Evolutionary conservation across 2,888 invertebrate species (phyloP), one percentile per base, ranked within the genome.

Genomic region (Rhamnusium bicolor): DNA sequence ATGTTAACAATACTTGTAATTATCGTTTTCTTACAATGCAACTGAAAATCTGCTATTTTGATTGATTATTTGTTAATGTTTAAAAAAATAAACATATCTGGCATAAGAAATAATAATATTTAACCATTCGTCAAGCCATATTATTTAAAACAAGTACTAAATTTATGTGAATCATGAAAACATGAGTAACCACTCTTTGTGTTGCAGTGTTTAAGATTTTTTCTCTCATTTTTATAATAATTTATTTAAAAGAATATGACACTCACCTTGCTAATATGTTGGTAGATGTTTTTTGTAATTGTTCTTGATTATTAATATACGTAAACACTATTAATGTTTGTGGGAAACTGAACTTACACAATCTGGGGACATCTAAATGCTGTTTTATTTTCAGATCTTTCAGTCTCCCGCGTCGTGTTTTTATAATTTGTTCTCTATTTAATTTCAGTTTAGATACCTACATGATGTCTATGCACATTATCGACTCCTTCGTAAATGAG

Each of bases 331-430:
- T 81, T 80, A 82, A 81, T 80, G 84, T 81, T 83, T 82, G 81
- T 77, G 81, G 79, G 82, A 84, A 86, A 86, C 85, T 85, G 85
- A 85, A 84, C 84, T 83, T 84, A 83, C 81, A 83, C 83, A 85
- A 86, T 87, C 86, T 84, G 86, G 87, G 87, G 87, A 87, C 87
- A 87, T 85, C 85, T 86, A 81, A 82, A 85, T 85, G 86, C 84
- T 87, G 87, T 88, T 88, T 88, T 88, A 88, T 88, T 88, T 88
- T 88, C 83, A 87, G 87, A 86, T 85, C 85, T 85, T 84, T 84
- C 83, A 82, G 85, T 87, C 87, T 87, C 87, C 87, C 87, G 88
- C 88, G 84, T 85, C 84, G 85, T 72, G 71, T 74, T 77, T 74
- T 77, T 77, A 61, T 77, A 73, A 73, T 71, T 73, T 74, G 73